Evolutionary conservation across 1,140 invertebrate genomes (phyloP), one percentile per base, ranked within the genome.

Genomic region (Formica selysi): DNA sequence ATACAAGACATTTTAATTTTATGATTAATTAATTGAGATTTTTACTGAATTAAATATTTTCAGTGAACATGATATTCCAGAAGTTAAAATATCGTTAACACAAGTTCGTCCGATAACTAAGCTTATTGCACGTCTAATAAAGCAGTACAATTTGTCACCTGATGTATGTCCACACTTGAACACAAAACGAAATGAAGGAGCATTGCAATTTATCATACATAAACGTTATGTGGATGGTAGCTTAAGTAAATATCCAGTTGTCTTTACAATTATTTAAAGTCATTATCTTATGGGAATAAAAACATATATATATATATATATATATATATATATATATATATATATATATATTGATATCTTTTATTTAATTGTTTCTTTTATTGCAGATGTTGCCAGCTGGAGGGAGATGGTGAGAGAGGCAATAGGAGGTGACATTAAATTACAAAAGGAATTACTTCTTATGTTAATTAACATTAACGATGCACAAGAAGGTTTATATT

Each of bases 371-470:
- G 44, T 22, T 87, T 64, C 48, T 36, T 86, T 54, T 93, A 54
- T n/a, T 70, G 81, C 0, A 96, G 96, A 95, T 88, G 91, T 92
- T 32, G 95, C 96, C 86, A 96, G 96, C 88, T 97, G 96, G 94
- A 95, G 96, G 86, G 97, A 97, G 94, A 96, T 97, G 95, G 96
- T 96, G 0, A 96, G 96, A 90, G 96, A 97, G 92, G 96, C 96
- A 19, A 94, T 97, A n/a, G 95, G 95, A 29, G 92, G 95, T 73
- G 94, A 96, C 79, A 61, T 90, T 41, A 94, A 95, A 57, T 86
- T 97, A 7, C 96, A 96, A 89, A 76, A 94, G 36, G 96, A 97
- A 87, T 91, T 97, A 29, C 93, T 97, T 1, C 85, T 64, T 22
- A 93, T 94, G 65, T 88, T 97, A 13, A 87, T 94, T 13, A 92